Conservation (phyloP, 1,140 invertebrate genomes). For the Vanessa atalanta region DNA sequence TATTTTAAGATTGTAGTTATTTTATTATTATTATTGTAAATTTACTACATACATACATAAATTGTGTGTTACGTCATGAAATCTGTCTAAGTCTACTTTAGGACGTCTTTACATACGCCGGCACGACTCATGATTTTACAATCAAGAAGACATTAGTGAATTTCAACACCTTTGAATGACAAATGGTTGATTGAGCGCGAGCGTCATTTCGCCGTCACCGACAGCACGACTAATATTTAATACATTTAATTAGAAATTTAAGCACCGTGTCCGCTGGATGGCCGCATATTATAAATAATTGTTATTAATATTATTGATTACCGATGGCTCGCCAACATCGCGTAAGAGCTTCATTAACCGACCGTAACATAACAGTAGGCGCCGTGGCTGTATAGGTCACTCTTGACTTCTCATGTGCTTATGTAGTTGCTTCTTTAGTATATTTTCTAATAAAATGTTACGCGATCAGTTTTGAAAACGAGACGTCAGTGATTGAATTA, state of each 20-base stretch:
- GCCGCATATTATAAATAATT: conserved; percentile 5
- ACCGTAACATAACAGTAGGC: conserved; percentile 75
- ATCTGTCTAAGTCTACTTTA: too few species aligned
- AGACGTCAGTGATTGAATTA: conserved; percentile 31
- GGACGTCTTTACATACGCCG: too few species aligned
- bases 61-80: too few species aligned
- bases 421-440: neutral
- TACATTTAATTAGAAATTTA: neutral
- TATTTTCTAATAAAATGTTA: neutral
- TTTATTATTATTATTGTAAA: too few species aligned
- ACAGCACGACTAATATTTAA: neutral
- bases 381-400: conserved; percentile 56
- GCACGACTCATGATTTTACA: too few species aligned
- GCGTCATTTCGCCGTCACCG: too few species aligned
- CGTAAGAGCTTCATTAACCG: conserved; percentile 60
- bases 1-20: too few species aligned
- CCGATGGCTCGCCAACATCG: conserved; percentile 34
- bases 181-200: too few species aligned
- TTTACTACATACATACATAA: too few species aligned
- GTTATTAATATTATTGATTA: conserved; percentile 24
- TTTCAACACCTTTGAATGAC: too few species aligned
- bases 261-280: neutral
- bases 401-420: conserved; percentile 9
- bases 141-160: too few species aligned
- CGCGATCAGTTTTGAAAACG: conserved; percentile 32